Percentiles rank a stretch among this genome's conserved stretches.
These are phyloP conservation scores for Colistium nudipinnis DNA, from an alignment of 2,113 vertebrate species.

Conservation along the genomic window DNA sequence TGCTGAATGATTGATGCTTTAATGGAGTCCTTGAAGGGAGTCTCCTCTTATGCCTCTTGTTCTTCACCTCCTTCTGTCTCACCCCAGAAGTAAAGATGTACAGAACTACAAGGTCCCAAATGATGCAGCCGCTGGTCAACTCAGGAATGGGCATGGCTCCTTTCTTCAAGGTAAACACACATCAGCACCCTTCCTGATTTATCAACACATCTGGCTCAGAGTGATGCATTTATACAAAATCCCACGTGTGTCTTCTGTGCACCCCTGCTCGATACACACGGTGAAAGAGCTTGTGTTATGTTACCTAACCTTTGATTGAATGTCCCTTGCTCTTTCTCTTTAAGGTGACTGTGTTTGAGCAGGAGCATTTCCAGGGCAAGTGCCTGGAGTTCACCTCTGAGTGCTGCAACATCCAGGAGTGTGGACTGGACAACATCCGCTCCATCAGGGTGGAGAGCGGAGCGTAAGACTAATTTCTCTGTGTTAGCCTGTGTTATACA, in stretches of 20 bases:
- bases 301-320: not conserved
- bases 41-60: too few species aligned
- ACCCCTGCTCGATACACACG: too few species aligned
- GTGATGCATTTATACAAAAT: not conserved
- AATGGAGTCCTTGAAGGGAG: not conserved
- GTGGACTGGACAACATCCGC: conserved; percentile 85
- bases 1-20: not conserved
- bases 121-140: conserved; percentile 82
- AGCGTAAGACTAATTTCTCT: conserved; percentile 73
- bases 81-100: conserved; percentile 79
- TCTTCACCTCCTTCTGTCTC: conserved; percentile 1
- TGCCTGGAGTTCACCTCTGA: conserved; percentile 84
- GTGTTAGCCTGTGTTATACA: not conserved
- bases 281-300: not conserved
- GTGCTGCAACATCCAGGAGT: conserved; percentile 84
- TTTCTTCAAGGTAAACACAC: conserved; percentile 81
- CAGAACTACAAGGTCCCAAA: conserved; percentile 78
- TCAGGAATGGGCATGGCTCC: conserved; percentile 83
- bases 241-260: not conserved
- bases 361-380: conserved; percentile 87
- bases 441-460: conserved; percentile 86
- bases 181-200: not conserved
- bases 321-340: not conserved
- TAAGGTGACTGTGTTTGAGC: conserved; percentile 86
- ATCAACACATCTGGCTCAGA: not conserved